A percentile compares a stretch with the other conserved stretches of the same genome.
These are phyloP conservation scores for Cephus spinipes DNA, from an alignment of 2,888 invertebrate genomes.

Conservation along the genomic window DNA sequence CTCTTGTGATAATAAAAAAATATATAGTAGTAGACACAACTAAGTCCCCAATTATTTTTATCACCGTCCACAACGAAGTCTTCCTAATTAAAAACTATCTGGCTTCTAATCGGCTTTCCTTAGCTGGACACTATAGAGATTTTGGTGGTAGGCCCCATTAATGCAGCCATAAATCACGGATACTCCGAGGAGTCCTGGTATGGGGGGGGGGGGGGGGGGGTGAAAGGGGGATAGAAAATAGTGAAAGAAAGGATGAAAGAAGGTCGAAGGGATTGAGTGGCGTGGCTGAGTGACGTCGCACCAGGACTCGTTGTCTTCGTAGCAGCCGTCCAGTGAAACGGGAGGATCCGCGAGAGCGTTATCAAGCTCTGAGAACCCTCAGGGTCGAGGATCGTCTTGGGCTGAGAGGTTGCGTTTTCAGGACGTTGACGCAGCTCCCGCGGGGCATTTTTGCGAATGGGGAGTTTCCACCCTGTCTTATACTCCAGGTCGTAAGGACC, in stretches of 20 bases:
- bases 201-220: no score
- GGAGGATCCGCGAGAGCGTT: constrained; percentile 42
- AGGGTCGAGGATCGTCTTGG: constrained; percentile 13
- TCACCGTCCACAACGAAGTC: background rate
- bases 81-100: constrained; percentile 12
- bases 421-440: constrained; percentile 64
- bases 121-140: constrained; percentile 20
- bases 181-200: background rate
- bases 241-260: constrained; percentile 21
- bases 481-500: constrained; percentile 39
- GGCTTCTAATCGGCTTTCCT: constrained; percentile 6
- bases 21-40: background rate
- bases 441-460: constrained; percentile 61
- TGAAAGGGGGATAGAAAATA: constrained; percentile 34
- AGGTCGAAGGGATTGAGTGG: constrained; percentile 18
- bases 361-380: constrained; percentile 28
- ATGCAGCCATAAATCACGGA: constrained; percentile 55
- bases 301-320: constrained; percentile 45
- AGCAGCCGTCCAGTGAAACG: constrained; percentile 25
- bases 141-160: constrained; percentile 41
- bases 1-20: no score
- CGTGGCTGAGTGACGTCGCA: constrained; percentile 46
- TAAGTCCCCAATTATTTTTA: background rate
- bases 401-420: constrained; percentile 28
- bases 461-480: constrained; percentile 46